Percentiles rank a stretch among this genome's conserved stretches.
phyloP scores from a whole-genome alignment of 2,113 vertebrate species.

The Chamaea fasciata region DNA sequence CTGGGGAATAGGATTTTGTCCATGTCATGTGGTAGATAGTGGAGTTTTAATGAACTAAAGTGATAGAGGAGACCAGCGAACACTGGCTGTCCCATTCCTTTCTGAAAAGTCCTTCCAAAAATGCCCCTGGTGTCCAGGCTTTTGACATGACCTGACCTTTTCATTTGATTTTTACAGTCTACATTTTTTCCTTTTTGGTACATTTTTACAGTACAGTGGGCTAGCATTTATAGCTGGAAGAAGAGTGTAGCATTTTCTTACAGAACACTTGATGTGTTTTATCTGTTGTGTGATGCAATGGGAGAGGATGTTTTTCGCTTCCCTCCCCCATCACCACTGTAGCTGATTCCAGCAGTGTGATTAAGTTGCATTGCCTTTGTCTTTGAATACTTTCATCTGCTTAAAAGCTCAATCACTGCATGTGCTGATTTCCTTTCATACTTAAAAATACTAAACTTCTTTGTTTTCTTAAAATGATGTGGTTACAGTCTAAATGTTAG shows the following conservation, averaged over 20 bases:
- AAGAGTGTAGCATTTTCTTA: background rate
- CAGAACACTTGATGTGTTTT: background rate
- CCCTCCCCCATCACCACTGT: background rate
- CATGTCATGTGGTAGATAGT: background rate
- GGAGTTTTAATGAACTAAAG: background rate
- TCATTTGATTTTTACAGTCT: background rate
- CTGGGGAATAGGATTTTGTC: background rate
- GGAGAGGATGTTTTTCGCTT: background rate
- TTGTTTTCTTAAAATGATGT: background rate
- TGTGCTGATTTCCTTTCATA: background rate
- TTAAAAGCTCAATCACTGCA: background rate
- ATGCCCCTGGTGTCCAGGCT: background rate
- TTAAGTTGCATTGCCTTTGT: background rate
- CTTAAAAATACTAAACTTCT: background rate
- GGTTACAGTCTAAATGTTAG: background rate
- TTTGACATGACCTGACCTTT: background rate
- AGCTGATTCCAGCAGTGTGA: background rate
- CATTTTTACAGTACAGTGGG: background rate
- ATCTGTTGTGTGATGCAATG: background rate
- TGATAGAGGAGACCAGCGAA: background rate
- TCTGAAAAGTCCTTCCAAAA: background rate
- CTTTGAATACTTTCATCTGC: background rate
- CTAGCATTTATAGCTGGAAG: background rate
- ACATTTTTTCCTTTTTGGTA: background rate
- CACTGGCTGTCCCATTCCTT: background rate